These are phyloP conservation scores for Troilus luridus DNA, from an alignment of 2,888 invertebrate genomes.

Conservation along the genomic window DNA sequence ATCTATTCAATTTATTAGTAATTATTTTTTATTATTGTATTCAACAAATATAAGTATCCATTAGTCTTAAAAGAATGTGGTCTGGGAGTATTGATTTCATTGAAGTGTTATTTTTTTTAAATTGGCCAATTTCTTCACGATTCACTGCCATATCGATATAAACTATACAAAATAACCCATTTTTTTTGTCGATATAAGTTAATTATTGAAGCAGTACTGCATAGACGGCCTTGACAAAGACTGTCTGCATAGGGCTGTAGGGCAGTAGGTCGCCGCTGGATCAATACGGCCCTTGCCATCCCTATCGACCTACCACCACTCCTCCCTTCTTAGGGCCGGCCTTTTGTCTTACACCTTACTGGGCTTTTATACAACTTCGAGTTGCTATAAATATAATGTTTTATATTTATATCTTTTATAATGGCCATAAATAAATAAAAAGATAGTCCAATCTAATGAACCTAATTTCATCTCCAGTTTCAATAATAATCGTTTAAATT, in stretches of 20 bases:
- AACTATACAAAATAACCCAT: not conserved
- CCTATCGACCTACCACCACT: slow-evolving; percentile 43
- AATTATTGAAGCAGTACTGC: not conserved
- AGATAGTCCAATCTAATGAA: not conserved
- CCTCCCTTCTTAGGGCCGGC: not conserved
- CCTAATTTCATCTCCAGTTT: not conserved
- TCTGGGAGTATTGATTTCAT: too few species aligned
- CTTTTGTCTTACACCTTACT: not conserved
- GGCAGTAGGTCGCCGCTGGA: slow-evolving; percentile 53
- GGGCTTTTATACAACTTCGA: not conserved
- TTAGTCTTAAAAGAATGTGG: too few species aligned
- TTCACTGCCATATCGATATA: too few species aligned
- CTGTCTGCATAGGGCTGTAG: not conserved
- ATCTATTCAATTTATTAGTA: too few species aligned
- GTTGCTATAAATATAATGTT: not conserved
- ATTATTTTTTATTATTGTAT: too few species aligned
- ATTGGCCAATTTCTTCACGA: too few species aligned
- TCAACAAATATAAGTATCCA: too few species aligned
- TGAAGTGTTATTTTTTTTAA: too few species aligned
- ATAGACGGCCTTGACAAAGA: slow-evolving; percentile 42
- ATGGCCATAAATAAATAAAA: not conserved
- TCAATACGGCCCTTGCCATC: slow-evolving; percentile 52
- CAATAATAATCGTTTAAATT: too few species aligned
- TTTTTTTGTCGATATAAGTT: not conserved
- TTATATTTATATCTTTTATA: not conserved